Base-by-base conservation (phyloP, 2,797 vertebrate species). In the Lagocephalus sceleratus region DNA sequence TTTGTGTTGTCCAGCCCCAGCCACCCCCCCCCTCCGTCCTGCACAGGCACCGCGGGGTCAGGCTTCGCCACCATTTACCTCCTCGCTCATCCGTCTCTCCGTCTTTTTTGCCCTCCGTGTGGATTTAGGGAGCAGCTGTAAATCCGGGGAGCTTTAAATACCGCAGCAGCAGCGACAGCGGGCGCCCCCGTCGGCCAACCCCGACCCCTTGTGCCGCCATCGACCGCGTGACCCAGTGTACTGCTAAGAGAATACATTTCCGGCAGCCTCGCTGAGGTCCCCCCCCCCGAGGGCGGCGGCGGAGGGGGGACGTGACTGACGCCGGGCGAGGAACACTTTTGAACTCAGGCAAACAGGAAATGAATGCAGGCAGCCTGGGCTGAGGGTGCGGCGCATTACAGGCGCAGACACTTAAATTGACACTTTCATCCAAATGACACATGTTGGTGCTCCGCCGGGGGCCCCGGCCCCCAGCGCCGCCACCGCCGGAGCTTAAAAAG, bases 251-350 rank as follows among this genome's bases (percentile, higher is more conserved):
- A 78, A 80, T 87, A 81, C 68, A 71, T 81, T 87, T 89, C 76
- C 70, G 71, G 68, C 63, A 49, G 64, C 60, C 12, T 17, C n/a
- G 3, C 47, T 23, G 20, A 72, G 66, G 75, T 85, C 85, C 76
- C 16, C 79, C 1, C 52, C 75, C 76, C 66, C 19, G 14, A 35
- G 3, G 35, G 35, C 35, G 15, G 35, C 35, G 35, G 35, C 66
- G 59, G 62, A 59, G 58, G 71, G 78, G 78, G 66, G 8, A 71
- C 79, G 76, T 86, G 84, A 89, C 57, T 89, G 87, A 88, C 87
- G 85, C 57, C 6, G 74, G 85, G 87, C 89, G 85, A 87, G 82
- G 83, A 84, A 89, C 71, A 85, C 82, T 89, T 85, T 85, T 90
- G 88, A 87, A 88, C 84, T 78, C 67, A 71, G 73, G 12, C 40